Evolutionary conservation across 2,113 vertebrate species (phyloP), one percentile per base, ranked within the genome.

Genomic region (Cyprinus carpio): DNA sequence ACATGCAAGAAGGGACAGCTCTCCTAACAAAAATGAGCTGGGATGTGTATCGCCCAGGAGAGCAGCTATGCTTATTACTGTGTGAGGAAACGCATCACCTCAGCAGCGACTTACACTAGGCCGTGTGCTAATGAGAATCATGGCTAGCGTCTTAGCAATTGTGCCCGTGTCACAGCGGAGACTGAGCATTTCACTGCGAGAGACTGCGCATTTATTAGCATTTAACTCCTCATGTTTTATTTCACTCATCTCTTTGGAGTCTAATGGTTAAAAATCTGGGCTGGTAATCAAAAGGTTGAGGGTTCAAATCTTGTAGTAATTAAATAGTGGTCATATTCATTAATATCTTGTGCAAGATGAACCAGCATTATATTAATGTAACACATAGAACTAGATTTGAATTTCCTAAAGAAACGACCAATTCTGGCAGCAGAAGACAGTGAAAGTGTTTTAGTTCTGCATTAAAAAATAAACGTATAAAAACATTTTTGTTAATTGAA

Each of bases 121-220:
- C 60, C 10, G 23, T 46, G 40, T 15, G 4, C 79, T 81, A 81
- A 81, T 67, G 79, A 81, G 79, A 81, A 81, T 37, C 76, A 60
- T 34, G 31, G 29, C 15, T 40, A 67, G 58, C 25, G 8, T 27
- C 40, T 81, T 67, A 49, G 79, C 60, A 67, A 49, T 81, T 81
- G 79, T 67, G 40, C 37, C 9, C 0, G 37, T 46, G 60, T 65
- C 40, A 81, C 60, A 4, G 25, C 3, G 9, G 25, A 81, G 78
- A 81, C n/a, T 27, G 58, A 49, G 79, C 11, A 25, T 75, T 75
- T 56, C 18, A 34, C 51, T 56, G 8, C 15, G 16, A 76, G 60
- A 64, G 11, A 62, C 37, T 29, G 2, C 1, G 10, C 37, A 67
- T 37, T 81, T 77, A 77, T 77, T 77, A 34, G 27, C 51, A 58